Percentiles rank a stretch among this genome's conserved stretches.
These are phyloP conservation scores for Seriola aureovittata DNA, from an alignment of 2,113 vertebrate species.

Conservation along the genomic window DNA sequence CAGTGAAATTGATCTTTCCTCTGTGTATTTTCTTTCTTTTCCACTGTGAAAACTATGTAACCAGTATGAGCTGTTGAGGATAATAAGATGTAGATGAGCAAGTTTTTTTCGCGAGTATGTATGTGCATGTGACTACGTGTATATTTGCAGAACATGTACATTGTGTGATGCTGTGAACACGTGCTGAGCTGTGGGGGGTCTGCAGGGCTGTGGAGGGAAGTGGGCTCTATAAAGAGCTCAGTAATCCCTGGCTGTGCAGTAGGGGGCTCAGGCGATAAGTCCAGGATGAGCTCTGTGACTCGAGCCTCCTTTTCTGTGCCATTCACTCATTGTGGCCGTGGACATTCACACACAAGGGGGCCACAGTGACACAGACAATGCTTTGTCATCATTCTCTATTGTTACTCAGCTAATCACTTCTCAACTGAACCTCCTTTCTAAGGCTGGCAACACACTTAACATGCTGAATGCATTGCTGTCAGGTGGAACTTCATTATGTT, in stretches of 20 bases:
- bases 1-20: not conserved
- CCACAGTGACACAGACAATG: conserved; percentile 25
- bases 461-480: conserved; percentile 18
- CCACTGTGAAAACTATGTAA: not conserved
- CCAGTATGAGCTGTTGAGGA: conserved; percentile 9
- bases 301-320: conserved; percentile 33
- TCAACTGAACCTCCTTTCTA: conserved; percentile 3
- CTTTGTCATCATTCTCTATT: conserved; percentile 66
- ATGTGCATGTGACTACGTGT: conserved; percentile 15
- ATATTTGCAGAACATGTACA: not conserved
- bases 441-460: conserved; percentile 4
- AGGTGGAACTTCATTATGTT: not conserved
- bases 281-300: conserved; percentile 36
- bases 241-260: conserved; percentile 63
- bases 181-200: conserved; percentile 43
- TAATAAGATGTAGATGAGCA: conserved; percentile 18
- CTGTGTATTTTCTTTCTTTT: not conserved
- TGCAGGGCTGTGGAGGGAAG: conserved; percentile 18
- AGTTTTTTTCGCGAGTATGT: not conserved
- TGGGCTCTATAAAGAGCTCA: conserved; percentile 52
- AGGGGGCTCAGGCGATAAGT: conserved; percentile 56
- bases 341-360: conserved; percentile 36
- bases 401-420: conserved; percentile 53
- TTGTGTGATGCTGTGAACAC: conserved; percentile 48
- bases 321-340: conserved; percentile 43